phyloP scores from a whole-genome alignment of 2,888 invertebrate genomes.

The Nasonia oneida region DNA sequence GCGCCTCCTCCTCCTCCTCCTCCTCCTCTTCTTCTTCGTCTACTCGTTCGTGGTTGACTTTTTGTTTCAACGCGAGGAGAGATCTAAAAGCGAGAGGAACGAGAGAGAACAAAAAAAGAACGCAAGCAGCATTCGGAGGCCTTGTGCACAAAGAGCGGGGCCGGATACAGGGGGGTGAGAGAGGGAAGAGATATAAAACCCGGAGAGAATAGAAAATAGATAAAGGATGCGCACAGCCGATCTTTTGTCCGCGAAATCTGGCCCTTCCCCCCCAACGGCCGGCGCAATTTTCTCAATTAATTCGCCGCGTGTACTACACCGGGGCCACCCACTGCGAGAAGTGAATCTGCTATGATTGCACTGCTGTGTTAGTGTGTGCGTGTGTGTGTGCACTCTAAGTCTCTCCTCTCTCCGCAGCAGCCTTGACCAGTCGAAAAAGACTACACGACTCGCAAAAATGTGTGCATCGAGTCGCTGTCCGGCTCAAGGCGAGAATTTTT shows the following conservation, averaged over 20 bases:
- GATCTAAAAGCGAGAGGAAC: slow-evolving; percentile 20
- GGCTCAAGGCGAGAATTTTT: slow-evolving; percentile 43
- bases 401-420: neutral
- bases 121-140: neutral
- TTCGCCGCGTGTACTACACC: slow-evolving; percentile 4
- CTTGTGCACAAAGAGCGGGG: slow-evolving; percentile 40
- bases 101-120: slow-evolving; percentile 1
- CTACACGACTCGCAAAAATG: slow-evolving; percentile 18
- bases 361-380: neutral
- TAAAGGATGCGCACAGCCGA: slow-evolving; percentile 33
- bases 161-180: slow-evolving; percentile 16
- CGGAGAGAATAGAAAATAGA: slow-evolving; percentile 53
- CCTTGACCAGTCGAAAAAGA: slow-evolving; percentile 28
- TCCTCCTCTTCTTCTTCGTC: slow-evolving; percentile 75
- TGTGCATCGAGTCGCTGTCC: slow-evolving; percentile 41
- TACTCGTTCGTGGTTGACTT: slow-evolving; percentile 12
- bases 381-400: slow-evolving; percentile 13
- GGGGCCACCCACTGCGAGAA: slow-evolving; percentile 60
- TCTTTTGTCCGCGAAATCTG: neutral
- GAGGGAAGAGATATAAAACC: neutral
- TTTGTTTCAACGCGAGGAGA: slow-evolving; percentile 11
- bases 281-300: slow-evolving; percentile 1
- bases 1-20: slow-evolving; percentile 73
- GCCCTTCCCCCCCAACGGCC: neutral
- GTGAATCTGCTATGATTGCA: slow-evolving; percentile 37